phyloP scores from a whole-genome alignment of 2,888 invertebrate genomes.

The Pterostichus niger region DNA sequence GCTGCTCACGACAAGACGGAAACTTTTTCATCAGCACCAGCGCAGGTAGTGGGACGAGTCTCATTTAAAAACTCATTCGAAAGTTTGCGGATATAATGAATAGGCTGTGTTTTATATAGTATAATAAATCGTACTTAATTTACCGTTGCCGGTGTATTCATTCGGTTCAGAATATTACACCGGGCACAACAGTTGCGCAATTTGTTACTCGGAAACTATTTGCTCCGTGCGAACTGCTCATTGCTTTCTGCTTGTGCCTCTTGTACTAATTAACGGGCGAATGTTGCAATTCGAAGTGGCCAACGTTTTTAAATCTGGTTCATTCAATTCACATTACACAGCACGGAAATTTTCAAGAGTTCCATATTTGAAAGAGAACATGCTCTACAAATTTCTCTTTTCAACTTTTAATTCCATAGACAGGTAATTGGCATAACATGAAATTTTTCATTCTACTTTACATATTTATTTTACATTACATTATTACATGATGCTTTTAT shows the following conservation, averaged over 20 bases:
- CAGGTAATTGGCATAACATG: too few relatives aligned
- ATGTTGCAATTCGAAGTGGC: slow-evolving; percentile 40
- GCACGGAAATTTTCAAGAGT: too few relatives aligned
- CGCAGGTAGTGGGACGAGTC: slow-evolving; percentile 51
- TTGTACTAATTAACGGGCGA: slow-evolving; percentile 63
- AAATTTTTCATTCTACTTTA: too few relatives aligned
- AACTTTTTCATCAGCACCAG: slow-evolving; percentile 60
- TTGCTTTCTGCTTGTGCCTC: neutral
- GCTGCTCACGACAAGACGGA: slow-evolving; percentile 60
- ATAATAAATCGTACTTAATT: slow-evolving; percentile 67
- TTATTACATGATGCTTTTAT: too few relatives aligned
- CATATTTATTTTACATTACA: too few relatives aligned
- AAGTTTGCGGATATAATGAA: slow-evolving; percentile 66
- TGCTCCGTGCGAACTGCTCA: slow-evolving; percentile 11
- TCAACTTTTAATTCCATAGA: neutral
- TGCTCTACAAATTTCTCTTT: too few relatives aligned
- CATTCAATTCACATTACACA: neutral
- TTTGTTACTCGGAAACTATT: slow-evolving; percentile 64
- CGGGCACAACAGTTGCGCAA: slow-evolving; percentile 60
- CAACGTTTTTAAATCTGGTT: slow-evolving; percentile 44
- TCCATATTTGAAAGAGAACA: too few relatives aligned
- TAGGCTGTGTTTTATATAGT: slow-evolving; percentile 66
- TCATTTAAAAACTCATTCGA: slow-evolving; percentile 67
- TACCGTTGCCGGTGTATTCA: slow-evolving; percentile 62
- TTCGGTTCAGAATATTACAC: slow-evolving; percentile 59